Evolutionary conservation across 2,797 vertebrate genomes (phyloP).

Genomic region (Varecia variegata): DNA sequence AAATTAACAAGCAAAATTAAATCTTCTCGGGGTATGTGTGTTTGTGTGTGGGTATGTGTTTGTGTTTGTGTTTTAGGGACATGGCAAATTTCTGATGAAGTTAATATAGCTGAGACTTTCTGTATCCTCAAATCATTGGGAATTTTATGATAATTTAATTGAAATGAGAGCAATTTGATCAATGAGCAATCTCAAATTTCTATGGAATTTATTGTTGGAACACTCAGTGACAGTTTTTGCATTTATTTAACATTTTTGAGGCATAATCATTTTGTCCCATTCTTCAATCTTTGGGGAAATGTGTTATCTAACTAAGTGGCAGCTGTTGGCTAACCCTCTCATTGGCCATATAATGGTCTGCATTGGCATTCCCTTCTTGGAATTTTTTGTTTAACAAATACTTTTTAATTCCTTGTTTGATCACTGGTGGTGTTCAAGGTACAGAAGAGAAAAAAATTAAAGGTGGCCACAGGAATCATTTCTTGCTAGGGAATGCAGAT

Average conservation of each 20-base stretch:
- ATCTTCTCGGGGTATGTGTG: not conserved
- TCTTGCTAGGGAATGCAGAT: not conserved
- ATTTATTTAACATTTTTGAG: not conserved
- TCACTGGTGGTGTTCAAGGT: not conserved
- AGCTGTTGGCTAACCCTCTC: not conserved
- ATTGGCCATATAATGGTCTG: not conserved
- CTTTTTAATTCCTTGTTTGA: not conserved
- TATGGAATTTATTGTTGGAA: not conserved
- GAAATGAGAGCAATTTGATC: not conserved
- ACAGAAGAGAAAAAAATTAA: not conserved
- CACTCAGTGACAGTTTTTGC: not conserved
- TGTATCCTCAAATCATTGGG: not conserved
- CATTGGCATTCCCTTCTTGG: not conserved
- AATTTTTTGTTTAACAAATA: not conserved
- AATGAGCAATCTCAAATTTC: not conserved
- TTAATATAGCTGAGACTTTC: not conserved
- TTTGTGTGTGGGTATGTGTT: too few relatives aligned
- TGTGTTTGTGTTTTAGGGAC: not conserved
- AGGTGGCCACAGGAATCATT: not conserved
- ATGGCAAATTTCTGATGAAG: not conserved
- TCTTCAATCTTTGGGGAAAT: not conserved
- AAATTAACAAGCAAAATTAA: conserved; percentile 41
- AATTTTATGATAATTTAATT: not conserved
- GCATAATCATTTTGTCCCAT: not conserved
- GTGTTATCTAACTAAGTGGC: not conserved